Percentiles rank a stretch among this genome's conserved stretches.
These are phyloP conservation scores for Rattus norvegicus DNA, from an alignment of 2,113 vertebrate species.

Conservation along the genomic window DNA sequence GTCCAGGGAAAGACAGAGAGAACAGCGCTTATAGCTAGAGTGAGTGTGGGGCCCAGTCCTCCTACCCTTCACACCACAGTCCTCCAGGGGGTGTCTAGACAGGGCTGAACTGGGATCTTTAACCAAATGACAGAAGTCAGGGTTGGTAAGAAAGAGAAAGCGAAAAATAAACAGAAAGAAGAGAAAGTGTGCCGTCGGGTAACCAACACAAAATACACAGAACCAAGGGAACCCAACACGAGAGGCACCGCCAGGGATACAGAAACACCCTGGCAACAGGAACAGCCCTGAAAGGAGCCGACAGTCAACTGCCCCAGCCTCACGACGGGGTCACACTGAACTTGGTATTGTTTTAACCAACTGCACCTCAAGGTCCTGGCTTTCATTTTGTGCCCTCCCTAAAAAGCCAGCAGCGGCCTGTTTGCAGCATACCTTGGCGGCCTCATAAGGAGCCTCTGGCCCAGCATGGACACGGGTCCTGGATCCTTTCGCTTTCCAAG, in stretches of 20 bases:
- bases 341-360: conserved; percentile 6
- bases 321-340: background rate
- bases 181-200: background rate
- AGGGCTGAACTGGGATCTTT: background rate
- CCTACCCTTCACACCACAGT: background rate
- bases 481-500: conserved; percentile 3
- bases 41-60: background rate
- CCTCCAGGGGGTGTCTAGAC: background rate
- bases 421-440: background rate
- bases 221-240: background rate
- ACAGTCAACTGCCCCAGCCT: background rate
- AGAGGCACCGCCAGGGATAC: background rate
- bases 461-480: background rate
- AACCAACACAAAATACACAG: background rate
- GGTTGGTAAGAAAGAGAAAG: background rate
- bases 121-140: background rate
- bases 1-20: background rate
- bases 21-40: background rate
- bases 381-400: background rate
- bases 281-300: background rate
- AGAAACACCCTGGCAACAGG: background rate
- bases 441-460: background rate
- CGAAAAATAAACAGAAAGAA: background rate
- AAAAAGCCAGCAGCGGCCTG: background rate
- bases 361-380: background rate